These are phyloP conservation scores for Molossus alvarezi DNA, from an alignment of 2,797 vertebrate species.

Conservation along the genomic window DNA sequence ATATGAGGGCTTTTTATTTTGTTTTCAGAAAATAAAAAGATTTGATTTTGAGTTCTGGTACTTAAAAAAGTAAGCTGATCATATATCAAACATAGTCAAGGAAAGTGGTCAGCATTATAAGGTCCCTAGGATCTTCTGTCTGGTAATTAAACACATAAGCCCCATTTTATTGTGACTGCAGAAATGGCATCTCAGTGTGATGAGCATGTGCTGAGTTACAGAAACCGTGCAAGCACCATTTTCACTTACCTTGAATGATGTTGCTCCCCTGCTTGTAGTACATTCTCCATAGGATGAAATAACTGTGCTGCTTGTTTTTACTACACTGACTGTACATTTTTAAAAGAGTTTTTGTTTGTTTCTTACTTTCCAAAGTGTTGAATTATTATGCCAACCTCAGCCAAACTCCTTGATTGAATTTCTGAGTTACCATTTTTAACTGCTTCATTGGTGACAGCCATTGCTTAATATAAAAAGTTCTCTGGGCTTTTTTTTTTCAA, in stretches of 20 bases:
- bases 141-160: constrained; percentile 15
- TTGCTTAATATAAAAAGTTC: background rate
- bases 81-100: background rate
- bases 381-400: background rate
- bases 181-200: background rate
- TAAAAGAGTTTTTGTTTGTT: background rate
- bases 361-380: background rate
- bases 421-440: background rate
- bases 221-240: background rate
- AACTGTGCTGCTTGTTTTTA: background rate
- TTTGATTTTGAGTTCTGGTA: constrained; percentile 1
- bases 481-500: background rate
- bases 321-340: background rate
- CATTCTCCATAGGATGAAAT: background rate
- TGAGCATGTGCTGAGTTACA: background rate
- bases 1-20: background rate
- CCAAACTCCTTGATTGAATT: background rate
- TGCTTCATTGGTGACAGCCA: background rate
- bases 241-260: background rate
- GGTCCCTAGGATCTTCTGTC: background rate
- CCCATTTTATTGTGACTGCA: background rate
- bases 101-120: background rate
- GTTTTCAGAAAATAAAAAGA: background rate
- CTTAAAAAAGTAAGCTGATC: constrained; percentile 22
- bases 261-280: background rate